Evolutionary conservation across 2,797 vertebrate species (phyloP), one percentile per base, ranked within the genome.

Genomic region (Fundulus diaphanus): DNA sequence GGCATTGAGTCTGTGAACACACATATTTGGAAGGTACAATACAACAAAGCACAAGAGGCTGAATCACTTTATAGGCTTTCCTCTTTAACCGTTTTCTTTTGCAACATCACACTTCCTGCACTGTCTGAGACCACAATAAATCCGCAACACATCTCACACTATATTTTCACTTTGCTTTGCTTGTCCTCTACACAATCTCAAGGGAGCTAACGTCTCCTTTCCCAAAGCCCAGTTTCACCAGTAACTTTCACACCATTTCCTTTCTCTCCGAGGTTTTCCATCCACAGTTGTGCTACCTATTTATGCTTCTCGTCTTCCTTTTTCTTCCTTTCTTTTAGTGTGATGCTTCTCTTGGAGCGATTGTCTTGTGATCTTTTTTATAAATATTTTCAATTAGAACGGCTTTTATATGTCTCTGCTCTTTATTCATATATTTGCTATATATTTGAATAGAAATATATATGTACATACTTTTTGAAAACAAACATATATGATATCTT

Each of bases 391-490:
- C 92, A 95, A 94, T 95, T 94, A 92, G 90, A 95, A 93, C 92
- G 83, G 93, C 91, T 95, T 92, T 92, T 92, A 95, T 94, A 94
- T 92, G 92, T 93, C 90, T 94, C 92, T 95, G 91, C 92, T 94
- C 92, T 92, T 92, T 95, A 95, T 88, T 92, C 92, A 95, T 95
- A 96, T 95, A 95, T 95, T 94, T 92, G 92, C 87, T 95, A 95
- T 95, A 96, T 95, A 95, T 95, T 95, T 96, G 92, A 92, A 95
- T 96, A 96, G 93, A 96, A 95, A 96, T 96, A 95, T 96, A 95
- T 95, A 95, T 95, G 89, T 95, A 94, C 93, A 95, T 94, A 95
- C 91, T 92, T 69, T 95, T 95, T 95, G 90, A 94, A 93, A 94
- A 95, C 93, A 95, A 95, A 95, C 93, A 95, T 95, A 95, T 94